Conservation (phyloP, 92 coral and sea anemone species). For the Phenganax marumi region DNA sequence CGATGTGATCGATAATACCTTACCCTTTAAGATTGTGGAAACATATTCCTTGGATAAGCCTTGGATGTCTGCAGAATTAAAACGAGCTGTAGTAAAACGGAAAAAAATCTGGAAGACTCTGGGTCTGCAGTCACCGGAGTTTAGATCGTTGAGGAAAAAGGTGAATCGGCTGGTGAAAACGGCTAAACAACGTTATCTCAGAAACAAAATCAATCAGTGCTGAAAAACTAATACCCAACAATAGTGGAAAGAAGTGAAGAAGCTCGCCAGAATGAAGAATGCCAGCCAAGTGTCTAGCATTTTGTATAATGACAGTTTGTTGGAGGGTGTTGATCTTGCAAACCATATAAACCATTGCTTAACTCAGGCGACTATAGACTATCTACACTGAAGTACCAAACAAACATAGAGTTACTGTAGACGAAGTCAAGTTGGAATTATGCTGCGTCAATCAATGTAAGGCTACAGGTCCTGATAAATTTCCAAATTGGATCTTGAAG, state of each 20-base stretch:
- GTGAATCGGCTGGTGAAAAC: neutral
- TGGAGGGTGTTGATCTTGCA: constrained; percentile 11
- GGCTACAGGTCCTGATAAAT: constrained; percentile 12
- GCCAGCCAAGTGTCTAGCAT: neutral
- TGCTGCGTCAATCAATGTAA: neutral
- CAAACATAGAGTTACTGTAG: neutral
- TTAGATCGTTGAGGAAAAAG: constrained; percentile 1
- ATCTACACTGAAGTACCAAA: neutral
- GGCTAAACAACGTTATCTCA: neutral
- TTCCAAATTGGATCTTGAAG: constrained; percentile 7
- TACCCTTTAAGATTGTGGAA: neutral
- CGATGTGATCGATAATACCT: neutral
- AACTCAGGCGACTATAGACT: constrained; percentile 8
- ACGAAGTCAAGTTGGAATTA: neutral
- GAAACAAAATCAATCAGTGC: neutral
- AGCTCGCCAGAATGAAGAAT: constrained; percentile 11
- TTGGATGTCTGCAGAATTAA: neutral
- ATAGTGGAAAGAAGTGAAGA: constrained; percentile 3
- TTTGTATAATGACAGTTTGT: neutral
- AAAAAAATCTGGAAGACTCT: neutral
- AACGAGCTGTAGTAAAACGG: neutral
- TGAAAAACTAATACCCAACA: neutral
- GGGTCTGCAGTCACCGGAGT: neutral
- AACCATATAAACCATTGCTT: constrained; percentile 4
- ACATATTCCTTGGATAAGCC: constrained; percentile 3